Base-by-base conservation (phyloP, 2,888 invertebrate species). In the Rhingia rostrata region DNA sequence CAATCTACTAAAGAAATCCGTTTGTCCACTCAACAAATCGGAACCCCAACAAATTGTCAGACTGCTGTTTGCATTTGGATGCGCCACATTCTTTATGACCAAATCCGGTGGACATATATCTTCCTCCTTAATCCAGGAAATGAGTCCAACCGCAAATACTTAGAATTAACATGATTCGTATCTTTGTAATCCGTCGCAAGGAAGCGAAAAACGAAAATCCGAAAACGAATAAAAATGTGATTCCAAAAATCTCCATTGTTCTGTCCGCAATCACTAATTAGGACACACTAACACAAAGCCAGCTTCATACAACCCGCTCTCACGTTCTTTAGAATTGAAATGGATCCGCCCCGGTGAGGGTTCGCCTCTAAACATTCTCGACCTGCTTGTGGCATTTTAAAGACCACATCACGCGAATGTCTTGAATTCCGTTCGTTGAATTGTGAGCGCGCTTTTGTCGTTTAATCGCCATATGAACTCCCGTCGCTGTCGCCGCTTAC, bases 231-330 rank as follows among this genome's bases (percentile, higher is more conserved):
- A 53, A 64, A 47, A 30, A 33, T 45, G 0, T 39, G 33, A 61
- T 32, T 53, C 45, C 58, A 45, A 54, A 66, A 43, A 60, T 53
- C 47, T 45, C 66, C 82, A 78, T 82, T 82, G 82, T 82, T 78
- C 66, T 82, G 66, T 78, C 66, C 61, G 43, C 33, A 66, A 72
- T 54, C 72, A 61, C 82, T 82, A 82, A 82, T 82, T 72, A 82
- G 66, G 78, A 64, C 60, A 53, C 64, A 54, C 43, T 43, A 41
- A 61, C 61, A 64, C 43, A 78, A 64, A 75, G 51, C 37, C 64
- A 75, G 10, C 64, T 22, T 30, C 39, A 45, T 10, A 49, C 14
- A 49, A 22, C 22, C 22, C 22, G 22, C 22, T 22, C 37, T 53
- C 60, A 47, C 51, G 58, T 66, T 77, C 60, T 22, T 45, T 12